Conservation (phyloP, 2,113 vertebrate species). For the Phalacrocorax brasilianus region DNA sequence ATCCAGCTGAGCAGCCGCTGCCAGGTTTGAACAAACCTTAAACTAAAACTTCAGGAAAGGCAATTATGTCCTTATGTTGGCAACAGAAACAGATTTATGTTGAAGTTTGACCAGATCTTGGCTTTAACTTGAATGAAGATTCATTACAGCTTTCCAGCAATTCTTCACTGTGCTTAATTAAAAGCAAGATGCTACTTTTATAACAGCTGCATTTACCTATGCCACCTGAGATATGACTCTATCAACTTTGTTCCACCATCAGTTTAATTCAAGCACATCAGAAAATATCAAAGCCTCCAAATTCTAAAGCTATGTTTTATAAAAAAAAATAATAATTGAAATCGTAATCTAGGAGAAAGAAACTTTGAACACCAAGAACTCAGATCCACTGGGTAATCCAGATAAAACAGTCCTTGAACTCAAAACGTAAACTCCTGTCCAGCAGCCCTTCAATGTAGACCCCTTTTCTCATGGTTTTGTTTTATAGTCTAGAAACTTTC, state of each 20-base stretch:
- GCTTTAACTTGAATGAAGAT: background rate
- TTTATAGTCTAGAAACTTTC: background rate
- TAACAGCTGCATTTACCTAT: background rate
- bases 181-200: background rate
- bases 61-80: background rate
- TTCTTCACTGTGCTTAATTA: background rate
- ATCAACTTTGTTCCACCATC: background rate
- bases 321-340: background rate
- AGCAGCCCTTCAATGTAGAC: background rate
- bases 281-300: background rate
- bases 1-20: background rate
- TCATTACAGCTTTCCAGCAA: background rate
- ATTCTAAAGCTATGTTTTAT: background rate
- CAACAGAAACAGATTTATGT: background rate
- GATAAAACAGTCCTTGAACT: background rate
- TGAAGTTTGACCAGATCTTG: background rate
- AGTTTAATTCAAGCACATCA: background rate
- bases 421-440: background rate
- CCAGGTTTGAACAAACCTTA: background rate
- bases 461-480: background rate
- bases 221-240: background rate
- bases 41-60: background rate
- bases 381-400: background rate
- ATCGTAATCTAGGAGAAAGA: background rate
- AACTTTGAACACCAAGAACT: background rate